phyloP scores from a whole-genome alignment of 2,113 vertebrate species.

The Haplochromis burtoni region DNA sequence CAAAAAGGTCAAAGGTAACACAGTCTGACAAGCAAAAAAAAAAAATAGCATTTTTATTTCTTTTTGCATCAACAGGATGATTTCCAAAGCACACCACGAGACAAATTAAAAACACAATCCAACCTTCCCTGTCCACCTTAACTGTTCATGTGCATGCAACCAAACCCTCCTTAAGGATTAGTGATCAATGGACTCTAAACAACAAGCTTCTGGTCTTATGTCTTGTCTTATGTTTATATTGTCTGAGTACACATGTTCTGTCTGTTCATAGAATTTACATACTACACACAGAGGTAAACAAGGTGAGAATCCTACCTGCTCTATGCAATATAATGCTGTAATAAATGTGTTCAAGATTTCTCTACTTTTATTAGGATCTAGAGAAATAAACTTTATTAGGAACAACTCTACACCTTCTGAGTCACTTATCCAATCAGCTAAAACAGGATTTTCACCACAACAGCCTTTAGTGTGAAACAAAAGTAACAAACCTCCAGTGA shows the following conservation, averaged over 20 bases:
- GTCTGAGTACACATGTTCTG: neutral
- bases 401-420: neutral
- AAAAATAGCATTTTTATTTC: fast-evolving
- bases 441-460: neutral
- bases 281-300: neutral
- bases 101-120: neutral
- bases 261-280: neutral
- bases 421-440: neutral
- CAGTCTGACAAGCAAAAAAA: fast-evolving
- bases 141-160: neutral
- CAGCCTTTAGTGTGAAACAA: neutral
- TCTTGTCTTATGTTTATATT: neutral
- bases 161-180: neutral
- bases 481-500: neutral
- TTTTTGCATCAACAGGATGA: neutral
- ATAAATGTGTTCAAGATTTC: neutral
- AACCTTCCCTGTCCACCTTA: neutral
- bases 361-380: neutral
- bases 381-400: neutral
- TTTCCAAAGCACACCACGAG: neutral
- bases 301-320: neutral
- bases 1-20: neutral
- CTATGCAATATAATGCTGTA: neutral
- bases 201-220: neutral
- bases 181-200: fast-evolving